These are phyloP conservation scores for Seira ritae DNA, from an alignment of 2,888 invertebrate genomes.

Conservation along the genomic window DNA sequence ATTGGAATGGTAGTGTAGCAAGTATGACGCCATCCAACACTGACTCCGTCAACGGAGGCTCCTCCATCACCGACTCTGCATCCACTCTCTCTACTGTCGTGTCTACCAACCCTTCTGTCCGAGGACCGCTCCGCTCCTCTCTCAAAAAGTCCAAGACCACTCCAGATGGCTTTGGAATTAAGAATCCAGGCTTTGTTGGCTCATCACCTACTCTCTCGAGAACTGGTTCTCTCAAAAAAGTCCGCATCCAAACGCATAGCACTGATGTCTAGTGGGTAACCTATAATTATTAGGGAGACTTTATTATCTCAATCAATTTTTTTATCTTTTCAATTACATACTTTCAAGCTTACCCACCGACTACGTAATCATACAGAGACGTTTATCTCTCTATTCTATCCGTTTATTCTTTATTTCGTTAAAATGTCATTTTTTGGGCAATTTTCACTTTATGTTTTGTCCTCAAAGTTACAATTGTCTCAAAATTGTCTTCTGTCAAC, in stretches of 20 bases:
- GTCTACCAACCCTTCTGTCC: conserved; percentile 72
- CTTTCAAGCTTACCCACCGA: too few species aligned
- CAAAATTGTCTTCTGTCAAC: too few species aligned
- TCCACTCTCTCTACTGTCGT: conserved; percentile 72
- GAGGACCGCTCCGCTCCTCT: conserved; percentile 86
- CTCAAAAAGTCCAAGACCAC: conserved; percentile 86
- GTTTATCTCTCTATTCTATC: too few species aligned
- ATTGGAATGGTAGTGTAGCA: conserved; percentile 72
- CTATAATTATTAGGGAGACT: too few species aligned
- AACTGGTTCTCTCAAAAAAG: conserved; percentile 93
- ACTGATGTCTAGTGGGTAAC: conserved; percentile 83
- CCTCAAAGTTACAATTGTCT: too few species aligned
- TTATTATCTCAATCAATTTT: too few species aligned
- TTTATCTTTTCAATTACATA: too few species aligned
- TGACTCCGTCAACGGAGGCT: conserved; percentile 66
- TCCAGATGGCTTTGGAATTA: conserved; percentile 84
- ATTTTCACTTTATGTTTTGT: too few species aligned
- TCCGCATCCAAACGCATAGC: conserved; percentile 93
- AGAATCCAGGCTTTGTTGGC: conserved; percentile 90
- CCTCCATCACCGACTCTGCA: conserved; percentile 68
- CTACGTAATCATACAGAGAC: too few species aligned
- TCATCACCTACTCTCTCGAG: conserved; percentile 89
- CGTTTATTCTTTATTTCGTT: too few species aligned
- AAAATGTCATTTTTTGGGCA: too few species aligned
- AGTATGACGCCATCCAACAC: conserved; percentile 63